Percentiles rank a stretch among this genome's conserved stretches.
phyloP scores from a whole-genome alignment of 2,888 invertebrate species.

The Rhaphigaster nebulosa region DNA sequence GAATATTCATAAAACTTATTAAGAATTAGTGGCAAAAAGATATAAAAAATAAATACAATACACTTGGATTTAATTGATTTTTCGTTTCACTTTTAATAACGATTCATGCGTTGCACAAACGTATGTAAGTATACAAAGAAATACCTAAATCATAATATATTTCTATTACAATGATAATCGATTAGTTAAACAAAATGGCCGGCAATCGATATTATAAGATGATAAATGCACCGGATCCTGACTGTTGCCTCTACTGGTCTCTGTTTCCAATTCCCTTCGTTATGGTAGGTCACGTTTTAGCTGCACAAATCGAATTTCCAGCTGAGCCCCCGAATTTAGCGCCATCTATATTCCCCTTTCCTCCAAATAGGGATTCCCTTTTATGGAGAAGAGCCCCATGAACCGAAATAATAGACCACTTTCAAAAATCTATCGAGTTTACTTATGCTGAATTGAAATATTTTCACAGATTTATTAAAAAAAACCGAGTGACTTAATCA shows the following conservation, averaged over 20 bases:
- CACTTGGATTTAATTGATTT: too few relatives aligned
- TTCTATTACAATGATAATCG: not conserved
- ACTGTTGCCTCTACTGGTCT: not conserved
- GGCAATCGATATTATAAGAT: not conserved
- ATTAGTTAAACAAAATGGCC: not conserved
- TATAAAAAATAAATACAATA: too few relatives aligned
- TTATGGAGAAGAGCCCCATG: not conserved
- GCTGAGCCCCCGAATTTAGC: constrained; percentile 3
- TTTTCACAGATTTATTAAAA: not conserved
- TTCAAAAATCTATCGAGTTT: not conserved
- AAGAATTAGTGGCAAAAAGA: not conserved
- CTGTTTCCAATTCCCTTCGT: constrained; percentile 20
- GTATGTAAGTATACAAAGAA: too few relatives aligned
- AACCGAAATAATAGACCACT: not conserved
- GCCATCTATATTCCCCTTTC: constrained; percentile 32
- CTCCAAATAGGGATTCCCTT: not conserved
- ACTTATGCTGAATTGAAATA: not conserved
- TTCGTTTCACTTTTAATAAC: too few relatives aligned
- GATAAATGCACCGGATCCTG: not conserved
- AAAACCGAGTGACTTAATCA: too few relatives aligned
- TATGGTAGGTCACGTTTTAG: constrained; percentile 28
- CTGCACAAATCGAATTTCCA: constrained; percentile 37
- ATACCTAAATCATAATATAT: too few relatives aligned
- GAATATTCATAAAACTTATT: not conserved
- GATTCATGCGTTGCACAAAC: too few relatives aligned